Evolutionary conservation across 2,797 vertebrate genomes (phyloP).

Genomic region (Clarias pachynema): DNA sequence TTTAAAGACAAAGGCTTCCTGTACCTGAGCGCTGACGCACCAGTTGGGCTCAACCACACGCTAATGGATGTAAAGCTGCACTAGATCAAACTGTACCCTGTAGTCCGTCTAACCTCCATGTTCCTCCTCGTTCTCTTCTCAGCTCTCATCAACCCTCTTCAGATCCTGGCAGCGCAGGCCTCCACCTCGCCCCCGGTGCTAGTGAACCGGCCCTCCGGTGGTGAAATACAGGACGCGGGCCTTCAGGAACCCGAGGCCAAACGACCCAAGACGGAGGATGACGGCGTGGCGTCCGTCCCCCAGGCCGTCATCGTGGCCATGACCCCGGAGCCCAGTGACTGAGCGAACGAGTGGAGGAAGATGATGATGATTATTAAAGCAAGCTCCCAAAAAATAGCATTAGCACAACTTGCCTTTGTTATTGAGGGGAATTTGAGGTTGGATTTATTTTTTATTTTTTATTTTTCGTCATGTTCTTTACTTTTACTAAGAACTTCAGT

Average conservation of each 20-base stretch:
- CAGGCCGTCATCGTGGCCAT: slow-evolving; percentile 80
- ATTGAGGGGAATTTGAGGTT: slow-evolving; percentile 62
- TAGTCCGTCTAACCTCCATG: slow-evolving; percentile 1
- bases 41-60: neutral
- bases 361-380: slow-evolving; percentile 61
- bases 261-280: slow-evolving; percentile 84
- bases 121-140: slow-evolving; percentile 17
- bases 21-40: neutral
- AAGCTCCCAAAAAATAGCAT: slow-evolving; percentile 55
- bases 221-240: slow-evolving; percentile 71
- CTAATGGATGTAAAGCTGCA: neutral
- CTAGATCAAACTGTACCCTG: neutral
- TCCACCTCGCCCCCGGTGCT: slow-evolving; percentile 92
- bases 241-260: slow-evolving; percentile 85
- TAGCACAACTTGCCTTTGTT: slow-evolving; percentile 70
- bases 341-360: slow-evolving; percentile 50
- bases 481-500: slow-evolving; percentile 40
- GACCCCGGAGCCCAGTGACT: slow-evolving; percentile 61
- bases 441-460: slow-evolving; percentile 55
- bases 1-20: neutral
- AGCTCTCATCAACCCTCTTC: slow-evolving; percentile 92
- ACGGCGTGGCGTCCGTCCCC: slow-evolving; percentile 68
- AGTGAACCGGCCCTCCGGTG: slow-evolving; percentile 78
- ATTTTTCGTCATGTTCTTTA: slow-evolving; percentile 51
- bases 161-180: slow-evolving; percentile 95